Evolutionary conservation across 2,888 invertebrate species (phyloP).

Genomic region (Drosophila demipolita): DNA sequence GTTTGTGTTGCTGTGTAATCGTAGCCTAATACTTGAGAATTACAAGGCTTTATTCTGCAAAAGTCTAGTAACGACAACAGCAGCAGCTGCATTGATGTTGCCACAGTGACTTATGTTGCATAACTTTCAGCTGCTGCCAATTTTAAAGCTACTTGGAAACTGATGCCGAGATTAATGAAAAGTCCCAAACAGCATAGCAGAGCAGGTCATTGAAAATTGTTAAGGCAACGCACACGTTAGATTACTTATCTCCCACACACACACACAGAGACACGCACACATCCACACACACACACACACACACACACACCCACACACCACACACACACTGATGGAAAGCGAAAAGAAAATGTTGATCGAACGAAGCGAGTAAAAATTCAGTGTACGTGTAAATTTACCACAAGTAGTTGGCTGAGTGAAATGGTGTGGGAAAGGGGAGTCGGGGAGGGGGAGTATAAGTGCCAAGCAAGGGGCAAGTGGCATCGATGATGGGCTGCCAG

Average conservation of each 20-base stretch:
- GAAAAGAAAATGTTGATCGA: slow-evolving; percentile 67
- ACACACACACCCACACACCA: neutral
- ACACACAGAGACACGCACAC: neutral
- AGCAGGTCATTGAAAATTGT: slow-evolving; percentile 66
- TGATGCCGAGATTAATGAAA: slow-evolving; percentile 59
- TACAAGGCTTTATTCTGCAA: neutral
- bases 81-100: neutral
- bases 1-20: neutral
- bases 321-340: slow-evolving; percentile 12
- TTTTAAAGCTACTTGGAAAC: slow-evolving; percentile 54
- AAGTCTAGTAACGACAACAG: neutral
- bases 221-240: slow-evolving; percentile 46
- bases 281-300: neutral
- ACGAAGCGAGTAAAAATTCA: slow-evolving; percentile 69
- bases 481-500: slow-evolving; percentile 19
- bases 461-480: neutral
- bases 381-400: slow-evolving; percentile 78
- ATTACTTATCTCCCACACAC: slow-evolving; percentile 2
- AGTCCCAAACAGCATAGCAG: slow-evolving; percentile 28
- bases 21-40: neutral
- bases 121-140: slow-evolving; percentile 22
- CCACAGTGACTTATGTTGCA: slow-evolving; percentile 32
- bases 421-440: neutral
- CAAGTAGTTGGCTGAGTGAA: slow-evolving; percentile 56
- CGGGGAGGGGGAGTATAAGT: slow-evolving; percentile 3